A percentile compares a stretch with the other conserved stretches of the same genome.
Conservation (phyloP, 92 coral and sea anemone species). For the Zoanthus sociatus region DNA sequence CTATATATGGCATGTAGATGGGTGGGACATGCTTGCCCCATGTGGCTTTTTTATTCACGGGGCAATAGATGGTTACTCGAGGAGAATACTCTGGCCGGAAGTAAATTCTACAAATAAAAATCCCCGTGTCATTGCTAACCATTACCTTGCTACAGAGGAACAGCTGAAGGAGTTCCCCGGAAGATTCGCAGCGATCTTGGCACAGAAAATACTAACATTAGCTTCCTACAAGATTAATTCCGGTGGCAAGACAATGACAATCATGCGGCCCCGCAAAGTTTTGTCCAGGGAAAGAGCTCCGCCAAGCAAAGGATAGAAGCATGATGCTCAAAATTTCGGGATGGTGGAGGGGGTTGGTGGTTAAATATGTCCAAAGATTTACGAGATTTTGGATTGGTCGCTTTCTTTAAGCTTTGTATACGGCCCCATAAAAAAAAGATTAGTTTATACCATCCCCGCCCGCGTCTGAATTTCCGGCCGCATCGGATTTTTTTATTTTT, state of each 20-base stretch:
- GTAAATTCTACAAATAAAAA: too few relatives aligned
- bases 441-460: too few relatives aligned
- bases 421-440: too few relatives aligned
- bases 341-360: too few relatives aligned
- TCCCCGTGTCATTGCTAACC: not conserved
- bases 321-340: constrained; percentile 55
- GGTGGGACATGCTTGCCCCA: too few relatives aligned
- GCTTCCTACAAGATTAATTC: constrained; percentile 25
- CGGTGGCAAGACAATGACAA: constrained; percentile 52
- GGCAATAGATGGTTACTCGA: not conserved
- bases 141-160: not conserved
- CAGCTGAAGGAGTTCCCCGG: not conserved
- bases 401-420: too few relatives aligned
- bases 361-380: too few relatives aligned
- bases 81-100: not conserved
- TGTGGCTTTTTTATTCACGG: too few relatives aligned
- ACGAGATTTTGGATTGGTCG: constrained; percentile 55
- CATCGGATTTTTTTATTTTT: too few relatives aligned
- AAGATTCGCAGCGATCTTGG: too few relatives aligned
- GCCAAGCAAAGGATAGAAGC: constrained; percentile 61
- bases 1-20: too few relatives aligned
- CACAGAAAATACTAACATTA: not conserved
- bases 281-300: constrained; percentile 60
- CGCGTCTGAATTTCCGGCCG: too few relatives aligned
- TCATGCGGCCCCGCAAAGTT: constrained; percentile 52